A percentile compares a stretch with the other conserved stretches of the same genome.
Conservation (phyloP, 2,113 vertebrate genomes). For the Sebastes fasciatus region DNA sequence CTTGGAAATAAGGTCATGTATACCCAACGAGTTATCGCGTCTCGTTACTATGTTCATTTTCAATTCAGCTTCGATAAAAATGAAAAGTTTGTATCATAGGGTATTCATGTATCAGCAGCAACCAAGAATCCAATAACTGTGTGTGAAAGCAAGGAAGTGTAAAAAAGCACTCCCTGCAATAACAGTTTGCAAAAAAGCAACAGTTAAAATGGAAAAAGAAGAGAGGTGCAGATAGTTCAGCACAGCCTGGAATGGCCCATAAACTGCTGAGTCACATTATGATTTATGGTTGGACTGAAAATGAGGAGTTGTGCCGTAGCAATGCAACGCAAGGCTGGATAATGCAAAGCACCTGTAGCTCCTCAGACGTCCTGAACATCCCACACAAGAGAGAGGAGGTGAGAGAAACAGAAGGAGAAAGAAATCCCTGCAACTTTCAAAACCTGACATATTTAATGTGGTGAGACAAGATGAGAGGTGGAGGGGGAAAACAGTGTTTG, state of each 20-base stretch:
- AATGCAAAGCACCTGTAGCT: slow-evolving; percentile 60
- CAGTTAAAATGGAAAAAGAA: slow-evolving; percentile 47
- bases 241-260: slow-evolving; percentile 44
- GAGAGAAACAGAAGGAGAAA: not conserved
- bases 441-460: not conserved
- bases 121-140: slow-evolving; percentile 34
- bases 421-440: not conserved
- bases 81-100: not conserved
- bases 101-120: slow-evolving; percentile 32
- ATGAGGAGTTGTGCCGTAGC: slow-evolving; percentile 29
- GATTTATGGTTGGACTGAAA: slow-evolving; percentile 56
- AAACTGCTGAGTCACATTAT: slow-evolving; percentile 42
- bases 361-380: slow-evolving; percentile 14
- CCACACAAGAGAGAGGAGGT: not conserved
- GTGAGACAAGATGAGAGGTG: not conserved
- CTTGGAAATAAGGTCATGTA: not conserved
- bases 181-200: slow-evolving; percentile 33
- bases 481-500: not conserved
- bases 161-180: slow-evolving; percentile 1
- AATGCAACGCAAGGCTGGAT: slow-evolving; percentile 14
- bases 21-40: slow-evolving; percentile 4
- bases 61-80: slow-evolving; percentile 3
- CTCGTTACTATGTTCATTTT: not conserved
- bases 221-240: slow-evolving; percentile 43
- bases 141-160: slow-evolving; percentile 26